Base-by-base conservation (phyloP, 1,140 invertebrate genomes). In the Drosophila sp. region DNA sequence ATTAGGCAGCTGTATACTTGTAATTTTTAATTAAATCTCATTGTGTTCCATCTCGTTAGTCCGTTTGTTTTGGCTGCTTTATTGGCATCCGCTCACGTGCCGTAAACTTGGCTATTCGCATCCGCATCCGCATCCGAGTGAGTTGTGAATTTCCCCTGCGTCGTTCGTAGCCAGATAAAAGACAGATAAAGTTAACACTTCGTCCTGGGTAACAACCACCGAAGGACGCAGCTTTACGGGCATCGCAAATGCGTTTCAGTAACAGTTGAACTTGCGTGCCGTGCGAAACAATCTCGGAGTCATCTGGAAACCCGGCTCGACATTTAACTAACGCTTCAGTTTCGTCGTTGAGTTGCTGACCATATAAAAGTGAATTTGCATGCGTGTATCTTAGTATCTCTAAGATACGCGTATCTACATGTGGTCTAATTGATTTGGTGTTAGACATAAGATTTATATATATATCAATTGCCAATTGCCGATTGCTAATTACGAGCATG, bases 121-220 rank as follows among this genome's bases (percentile, higher is more conserved):
- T 51, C 45, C 41, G 8, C 48, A 32, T 13, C 7, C 9, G 54
- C 4, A 3, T 63, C 48, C 67, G n/a, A n/a, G n/a, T n/a, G n/a
- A n/a, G n/a, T 40, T 43, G 48, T 14, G 18, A 13, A 53, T 62
- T 78, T 72, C 46, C 78, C 62, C 71, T 69, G 48, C 34, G 11
- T 38, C 11, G 5, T 13, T 38, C 36, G 36, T 38, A 13, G 36
- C 13, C n/a, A 89, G 82, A 87, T 87, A 89, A 89, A 71, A 45
- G 45, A n/a, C 21, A 87, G 79, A 89, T 87, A 83, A 89, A 73
- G 69, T 69, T 75, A 73, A 64, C 78, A 78, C 76, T 71, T 66
- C 18, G 64, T 50, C 16, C 40, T 27, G 46, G 54, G 32, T 25
- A 69, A 27, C 72, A 71, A 78, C 75, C 65, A 74, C 75, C 76